These are phyloP conservation scores for Opisthograptis luteolata DNA, from an alignment of 2,888 invertebrate genomes.

Conservation along the genomic window DNA sequence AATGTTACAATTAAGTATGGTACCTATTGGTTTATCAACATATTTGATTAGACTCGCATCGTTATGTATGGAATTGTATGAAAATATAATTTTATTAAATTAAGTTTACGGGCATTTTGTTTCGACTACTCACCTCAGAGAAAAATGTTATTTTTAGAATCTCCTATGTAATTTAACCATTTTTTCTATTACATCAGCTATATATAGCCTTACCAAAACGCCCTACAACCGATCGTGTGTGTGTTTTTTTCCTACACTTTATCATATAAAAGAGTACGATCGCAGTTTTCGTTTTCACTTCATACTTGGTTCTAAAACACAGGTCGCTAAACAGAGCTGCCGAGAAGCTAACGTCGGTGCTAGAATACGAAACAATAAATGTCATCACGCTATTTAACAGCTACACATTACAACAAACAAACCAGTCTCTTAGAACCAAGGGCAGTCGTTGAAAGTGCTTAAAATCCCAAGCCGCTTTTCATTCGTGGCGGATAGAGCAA, in stretches of 20 bases:
- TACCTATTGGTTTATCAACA: slow-evolving; percentile 39
- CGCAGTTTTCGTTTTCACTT: slow-evolving; percentile 1
- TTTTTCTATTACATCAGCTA: slow-evolving; percentile 2
- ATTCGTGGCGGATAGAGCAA: background rate
- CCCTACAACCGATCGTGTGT: slow-evolving; percentile 7
- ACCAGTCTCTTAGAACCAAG: slow-evolving; percentile 15
- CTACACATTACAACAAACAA: slow-evolving; percentile 2
- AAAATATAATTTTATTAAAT: background rate
- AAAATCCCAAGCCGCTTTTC: background rate
- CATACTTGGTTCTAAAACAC: slow-evolving; percentile 19
- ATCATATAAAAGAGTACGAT: slow-evolving; percentile 8
- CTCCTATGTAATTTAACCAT: slow-evolving; percentile 11
- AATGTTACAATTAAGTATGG: slow-evolving; percentile 63
- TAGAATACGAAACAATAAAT: slow-evolving; percentile 21
- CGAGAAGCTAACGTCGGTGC: slow-evolving; percentile 21
- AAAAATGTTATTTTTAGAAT: slow-evolving; percentile 5
- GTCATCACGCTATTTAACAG: slow-evolving; percentile 17
- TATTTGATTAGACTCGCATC: slow-evolving; percentile 9
- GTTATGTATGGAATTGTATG: slow-evolving; percentile 5
- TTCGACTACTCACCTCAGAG: too few relatives aligned
- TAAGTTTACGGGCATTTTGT: slow-evolving; percentile 6
- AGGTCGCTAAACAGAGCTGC: slow-evolving; percentile 14
- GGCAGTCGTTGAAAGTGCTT: slow-evolving; percentile 8
- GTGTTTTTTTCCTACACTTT: slow-evolving; percentile 3
- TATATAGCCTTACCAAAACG: slow-evolving; percentile 5